Conservation (phyloP, 2,888 invertebrate species). For the Quadroppia sp. region DNA sequence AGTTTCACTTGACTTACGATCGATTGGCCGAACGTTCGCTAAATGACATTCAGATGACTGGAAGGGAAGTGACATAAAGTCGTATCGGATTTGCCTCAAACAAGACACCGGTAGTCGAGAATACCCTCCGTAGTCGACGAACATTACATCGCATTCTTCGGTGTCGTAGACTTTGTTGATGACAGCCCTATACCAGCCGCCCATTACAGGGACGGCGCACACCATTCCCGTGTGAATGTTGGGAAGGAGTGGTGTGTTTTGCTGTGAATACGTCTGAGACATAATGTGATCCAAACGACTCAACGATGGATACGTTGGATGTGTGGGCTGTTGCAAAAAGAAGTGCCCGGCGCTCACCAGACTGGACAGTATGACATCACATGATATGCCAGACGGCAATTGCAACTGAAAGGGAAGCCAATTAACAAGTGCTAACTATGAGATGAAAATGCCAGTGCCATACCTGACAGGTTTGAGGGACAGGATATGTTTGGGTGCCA, state of each 20-base stretch:
- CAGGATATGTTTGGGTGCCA: conserved; percentile 55
- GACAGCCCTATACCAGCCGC: conserved; percentile 85
- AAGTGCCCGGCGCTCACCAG: conserved; percentile 81
- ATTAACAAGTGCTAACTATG: background rate
- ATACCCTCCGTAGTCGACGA: conserved; percentile 94
- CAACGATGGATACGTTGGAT: conserved; percentile 83
- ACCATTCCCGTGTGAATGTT: conserved; percentile 62
- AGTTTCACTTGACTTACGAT: conserved; percentile 65
- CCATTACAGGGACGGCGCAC: conserved; percentile 77
- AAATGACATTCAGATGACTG: conserved; percentile 93
- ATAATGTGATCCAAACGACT: conserved; percentile 72
- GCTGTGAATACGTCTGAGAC: conserved; percentile 67
- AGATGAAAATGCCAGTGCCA: conserved; percentile 15
- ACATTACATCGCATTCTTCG: conserved; percentile 72
- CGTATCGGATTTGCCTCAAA: conserved; percentile 74
- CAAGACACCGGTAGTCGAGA: conserved; percentile 68
- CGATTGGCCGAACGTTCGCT: conserved; percentile 76
- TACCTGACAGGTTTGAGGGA: conserved; percentile 61
- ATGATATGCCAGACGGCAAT: conserved; percentile 83
- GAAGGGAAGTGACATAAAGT: conserved; percentile 91
- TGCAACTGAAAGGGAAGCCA: conserved; percentile 61
- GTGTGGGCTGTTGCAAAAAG: conserved; percentile 91
- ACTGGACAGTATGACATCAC: conserved; percentile 84
- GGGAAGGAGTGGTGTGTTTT: conserved; percentile 46
- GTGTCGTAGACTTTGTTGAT: conserved; percentile 68